These are phyloP conservation scores for Argopecten irradians DNA, from an alignment of 1,140 invertebrate genomes.

Conservation along the genomic window DNA sequence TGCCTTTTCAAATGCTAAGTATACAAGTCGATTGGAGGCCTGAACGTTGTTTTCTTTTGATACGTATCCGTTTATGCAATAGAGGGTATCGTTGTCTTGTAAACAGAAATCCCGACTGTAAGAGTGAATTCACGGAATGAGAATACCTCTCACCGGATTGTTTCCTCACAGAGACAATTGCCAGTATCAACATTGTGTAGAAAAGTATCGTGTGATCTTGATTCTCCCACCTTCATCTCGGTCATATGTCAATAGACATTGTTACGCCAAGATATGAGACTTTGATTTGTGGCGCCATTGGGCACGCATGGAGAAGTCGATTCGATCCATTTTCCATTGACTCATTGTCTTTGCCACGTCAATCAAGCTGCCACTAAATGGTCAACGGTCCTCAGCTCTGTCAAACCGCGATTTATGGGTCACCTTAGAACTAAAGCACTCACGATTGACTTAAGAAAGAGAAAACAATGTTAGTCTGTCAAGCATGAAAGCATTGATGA, in stretches of 20 bases:
- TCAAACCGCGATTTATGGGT: background rate
- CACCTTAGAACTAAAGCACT: background rate
- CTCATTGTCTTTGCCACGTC: background rate
- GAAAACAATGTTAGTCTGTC: background rate
- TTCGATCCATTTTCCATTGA: background rate
- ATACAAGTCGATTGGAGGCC: background rate
- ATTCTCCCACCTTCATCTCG: background rate
- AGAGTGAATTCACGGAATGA: background rate
- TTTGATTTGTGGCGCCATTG: background rate
- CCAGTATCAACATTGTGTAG: no score
- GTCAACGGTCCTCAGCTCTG: background rate
- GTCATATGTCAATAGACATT: background rate
- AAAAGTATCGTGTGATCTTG: background rate
- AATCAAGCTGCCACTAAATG: background rate
- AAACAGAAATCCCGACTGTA: background rate
- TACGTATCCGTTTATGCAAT: background rate
- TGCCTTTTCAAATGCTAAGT: background rate
- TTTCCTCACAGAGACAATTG: background rate
- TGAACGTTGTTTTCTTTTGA: background rate
- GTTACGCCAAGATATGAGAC: background rate
- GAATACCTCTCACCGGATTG: background rate
- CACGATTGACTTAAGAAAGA: background rate
- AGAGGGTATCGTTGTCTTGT: background rate
- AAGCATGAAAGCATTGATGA: background rate
- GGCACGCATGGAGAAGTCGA: slow-evolving; percentile 1